A percentile compares a stretch with the other conserved stretches of the same genome.
Conservation (phyloP, 2,113 vertebrate species). For the Rhinoptilus africanus region DNA sequence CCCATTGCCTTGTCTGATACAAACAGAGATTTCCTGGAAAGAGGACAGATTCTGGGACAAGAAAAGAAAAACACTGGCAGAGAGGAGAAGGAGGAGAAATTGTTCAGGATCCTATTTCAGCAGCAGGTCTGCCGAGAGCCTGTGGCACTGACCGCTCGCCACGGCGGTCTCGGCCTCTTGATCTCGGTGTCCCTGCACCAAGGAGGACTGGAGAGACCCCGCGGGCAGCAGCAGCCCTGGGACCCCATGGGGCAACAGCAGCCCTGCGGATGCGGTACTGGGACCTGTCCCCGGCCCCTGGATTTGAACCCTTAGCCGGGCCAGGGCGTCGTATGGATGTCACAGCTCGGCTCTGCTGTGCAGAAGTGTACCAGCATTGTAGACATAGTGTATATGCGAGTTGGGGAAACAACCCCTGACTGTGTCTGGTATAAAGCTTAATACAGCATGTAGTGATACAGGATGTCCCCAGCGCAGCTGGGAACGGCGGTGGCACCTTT, state of each 20-base stretch:
- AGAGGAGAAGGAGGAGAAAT: background rate
- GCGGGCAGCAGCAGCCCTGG: background rate
- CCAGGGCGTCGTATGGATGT: rapidly evolving
- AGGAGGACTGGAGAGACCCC: background rate
- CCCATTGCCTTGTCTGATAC: background rate
- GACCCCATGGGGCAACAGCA: background rate
- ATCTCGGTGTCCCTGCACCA: rapidly evolving
- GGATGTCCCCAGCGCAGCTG: background rate
- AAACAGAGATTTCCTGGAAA: conserved; percentile 26
- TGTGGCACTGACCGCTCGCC: background rate
- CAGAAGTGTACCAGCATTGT: rapidly evolving
- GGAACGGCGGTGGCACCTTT: background rate
- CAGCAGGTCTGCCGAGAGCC: background rate
- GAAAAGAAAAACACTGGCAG: background rate
- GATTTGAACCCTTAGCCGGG: background rate
- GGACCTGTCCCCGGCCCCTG: no score
- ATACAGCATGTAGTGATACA: background rate
- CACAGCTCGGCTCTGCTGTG: background rate
- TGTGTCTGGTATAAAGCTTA: background rate
- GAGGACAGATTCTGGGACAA: background rate
- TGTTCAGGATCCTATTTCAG: background rate
- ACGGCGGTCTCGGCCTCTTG: background rate
- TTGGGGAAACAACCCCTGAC: background rate
- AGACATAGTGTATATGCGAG: rapidly evolving
- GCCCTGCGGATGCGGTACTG: no score